These are phyloP conservation scores for Psephotus haematonotus DNA, from an alignment of 2,113 vertebrate species.

Conservation along the genomic window DNA sequence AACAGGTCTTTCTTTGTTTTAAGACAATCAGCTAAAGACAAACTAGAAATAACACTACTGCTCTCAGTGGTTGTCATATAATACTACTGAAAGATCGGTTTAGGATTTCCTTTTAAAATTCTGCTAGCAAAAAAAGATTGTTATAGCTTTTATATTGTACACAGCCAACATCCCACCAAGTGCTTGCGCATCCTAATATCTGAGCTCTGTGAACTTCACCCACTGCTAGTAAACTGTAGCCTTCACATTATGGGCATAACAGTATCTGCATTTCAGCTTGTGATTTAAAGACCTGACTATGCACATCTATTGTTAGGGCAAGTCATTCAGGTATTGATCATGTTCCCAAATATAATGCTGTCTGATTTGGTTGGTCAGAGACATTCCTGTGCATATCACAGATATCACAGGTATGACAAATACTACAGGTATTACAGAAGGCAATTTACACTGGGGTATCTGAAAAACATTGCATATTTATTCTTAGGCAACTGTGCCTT, in stretches of 20 bases:
- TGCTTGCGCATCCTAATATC: not conserved
- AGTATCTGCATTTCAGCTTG: not conserved
- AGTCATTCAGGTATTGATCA: not conserved
- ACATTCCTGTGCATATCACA: not conserved
- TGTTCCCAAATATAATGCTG: not conserved
- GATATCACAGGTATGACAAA: not conserved
- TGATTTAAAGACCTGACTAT: not conserved
- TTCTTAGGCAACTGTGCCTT: not conserved
- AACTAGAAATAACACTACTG: not conserved
- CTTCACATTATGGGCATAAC: not conserved
- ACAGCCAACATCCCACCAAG: not conserved
- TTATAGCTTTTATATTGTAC: not conserved
- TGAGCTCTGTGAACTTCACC: not conserved
- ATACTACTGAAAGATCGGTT: not conserved
- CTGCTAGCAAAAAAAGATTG: not conserved
- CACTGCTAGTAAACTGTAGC: not conserved
- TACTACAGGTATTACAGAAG: not conserved
- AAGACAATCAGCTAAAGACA: not conserved
- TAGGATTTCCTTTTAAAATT: not conserved
- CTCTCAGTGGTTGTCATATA: not conserved
- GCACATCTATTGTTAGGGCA: not conserved
- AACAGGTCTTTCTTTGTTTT: not conserved
- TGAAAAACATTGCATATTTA: not conserved
- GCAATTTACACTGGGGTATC: not conserved
- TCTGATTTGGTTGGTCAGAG: not conserved